Conservation (phyloP, 2,113 vertebrate species). For the Suricata suricatta region DNA sequence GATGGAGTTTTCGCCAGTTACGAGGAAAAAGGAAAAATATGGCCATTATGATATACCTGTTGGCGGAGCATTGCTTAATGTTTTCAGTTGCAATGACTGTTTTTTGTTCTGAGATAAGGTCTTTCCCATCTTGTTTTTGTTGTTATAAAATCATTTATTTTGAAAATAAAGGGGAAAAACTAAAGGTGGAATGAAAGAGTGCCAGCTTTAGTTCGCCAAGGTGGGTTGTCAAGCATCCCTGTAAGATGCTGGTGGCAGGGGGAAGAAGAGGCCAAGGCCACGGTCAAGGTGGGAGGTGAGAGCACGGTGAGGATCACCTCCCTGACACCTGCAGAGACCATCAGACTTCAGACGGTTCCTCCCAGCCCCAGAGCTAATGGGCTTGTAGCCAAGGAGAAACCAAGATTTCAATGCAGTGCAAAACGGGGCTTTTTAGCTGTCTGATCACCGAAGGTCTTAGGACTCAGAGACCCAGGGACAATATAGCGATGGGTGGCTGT, state of each 20-base stretch:
- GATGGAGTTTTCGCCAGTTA: neutral
- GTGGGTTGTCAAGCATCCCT: fast-evolving
- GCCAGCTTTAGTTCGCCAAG: neutral
- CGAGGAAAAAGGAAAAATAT: neutral
- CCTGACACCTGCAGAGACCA: neutral
- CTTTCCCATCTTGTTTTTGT: neutral
- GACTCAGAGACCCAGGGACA: neutral
- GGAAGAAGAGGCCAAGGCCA: too few species aligned
- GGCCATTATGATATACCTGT: too few species aligned
- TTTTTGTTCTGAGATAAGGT: neutral
- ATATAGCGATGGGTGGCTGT: fast-evolving
- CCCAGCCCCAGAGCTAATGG: neutral
- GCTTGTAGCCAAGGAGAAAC: too few species aligned
- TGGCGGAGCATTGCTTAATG: neutral
- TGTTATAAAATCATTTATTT: neutral
- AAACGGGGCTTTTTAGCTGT: neutral
- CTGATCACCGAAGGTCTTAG: neutral
- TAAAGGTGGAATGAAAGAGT: too few species aligned
- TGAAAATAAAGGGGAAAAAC: neutral
- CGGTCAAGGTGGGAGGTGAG: neutral
- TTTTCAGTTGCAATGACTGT: neutral
- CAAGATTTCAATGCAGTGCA: too few species aligned
- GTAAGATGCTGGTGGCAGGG: neutral
- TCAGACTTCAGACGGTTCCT: neutral
- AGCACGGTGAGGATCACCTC: fast-evolving